Base-by-base conservation (phyloP, 2,113 vertebrate species). In the Ellobius talpinus region DNA sequence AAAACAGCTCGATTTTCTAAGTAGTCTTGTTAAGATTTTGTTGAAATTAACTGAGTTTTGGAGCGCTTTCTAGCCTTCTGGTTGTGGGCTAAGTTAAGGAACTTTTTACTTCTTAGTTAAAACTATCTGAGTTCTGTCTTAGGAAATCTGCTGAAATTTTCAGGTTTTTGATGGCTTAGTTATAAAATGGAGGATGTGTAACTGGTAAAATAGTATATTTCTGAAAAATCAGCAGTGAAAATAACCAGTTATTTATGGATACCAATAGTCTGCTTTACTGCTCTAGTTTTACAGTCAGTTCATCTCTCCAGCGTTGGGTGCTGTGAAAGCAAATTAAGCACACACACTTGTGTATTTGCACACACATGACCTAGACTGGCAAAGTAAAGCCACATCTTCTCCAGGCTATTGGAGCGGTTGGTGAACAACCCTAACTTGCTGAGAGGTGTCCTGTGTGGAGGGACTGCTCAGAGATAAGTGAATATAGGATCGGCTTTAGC, bases 81-180 rank as follows among this genome's bases (percentile, higher is more conserved):
- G 13, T 61, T 68, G 47, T 89, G 68, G 55, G 55, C 55, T 58
- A 58, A 58, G 55, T 47, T 81, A 87, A 89, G 89, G 90, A 68
- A 29, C 39, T 45, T 88, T 96, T 93, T 90, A 70, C 61, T 52
- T 52, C 21, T 90, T 86, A 79, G 1, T 19, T 90, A 36, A 91
- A 96, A 89, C 17, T 68, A 45, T n/a, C 63, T 23, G 23, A 65
- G 79, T 58, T n/a, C 72, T 90, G 61, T 58, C 45, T 92, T 89
- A 33, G 50, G 58, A 82, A 89, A 55, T 90, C 74, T 24, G 3
- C n/a, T 86, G 66, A 39, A 85, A 73, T 36, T 36, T 63, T 31
- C 50, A 81, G 77, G 61, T 68, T 90, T 89, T 86, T 50, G 42
- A 31, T 65, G n/a, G 29, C 76, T 77, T 74, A 58, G 81, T 70